A percentile compares a stretch with the other conserved stretches of the same genome.
Evolutionary conservation across 2,113 vertebrate species (phyloP).

Genomic region (Ovibos moschatus): DNA sequence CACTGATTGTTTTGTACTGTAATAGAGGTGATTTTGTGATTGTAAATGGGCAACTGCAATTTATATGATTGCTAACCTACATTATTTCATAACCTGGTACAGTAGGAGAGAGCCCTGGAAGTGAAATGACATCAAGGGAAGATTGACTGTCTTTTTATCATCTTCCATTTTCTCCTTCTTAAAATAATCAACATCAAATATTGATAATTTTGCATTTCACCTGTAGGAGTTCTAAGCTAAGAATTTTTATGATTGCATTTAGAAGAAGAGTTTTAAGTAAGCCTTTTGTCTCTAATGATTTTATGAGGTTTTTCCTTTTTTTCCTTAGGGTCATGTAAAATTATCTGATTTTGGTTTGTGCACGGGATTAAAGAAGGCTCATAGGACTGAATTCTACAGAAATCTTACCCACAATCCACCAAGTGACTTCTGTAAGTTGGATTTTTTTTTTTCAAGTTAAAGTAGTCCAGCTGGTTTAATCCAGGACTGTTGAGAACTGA

Average conservation of each 20-base stretch:
- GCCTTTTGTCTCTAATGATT: conserved; percentile 18
- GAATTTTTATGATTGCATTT: background rate
- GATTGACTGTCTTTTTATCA: background rate
- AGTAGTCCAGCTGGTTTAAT: background rate
- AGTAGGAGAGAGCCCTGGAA: background rate
- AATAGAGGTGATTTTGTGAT: background rate
- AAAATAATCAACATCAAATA: background rate
- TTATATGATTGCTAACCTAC: background rate
- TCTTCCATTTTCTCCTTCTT: background rate
- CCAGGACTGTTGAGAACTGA: background rate
- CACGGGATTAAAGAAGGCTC: conserved; percentile 98
- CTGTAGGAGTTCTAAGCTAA: background rate
- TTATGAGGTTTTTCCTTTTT: background rate
- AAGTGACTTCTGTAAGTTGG: conserved; percentile 96
- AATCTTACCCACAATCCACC: conserved; percentile 97
- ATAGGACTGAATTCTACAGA: conserved; percentile 98
- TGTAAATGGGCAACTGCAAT: background rate
- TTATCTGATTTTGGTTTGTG: conserved; percentile 98
- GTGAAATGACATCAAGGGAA: background rate
- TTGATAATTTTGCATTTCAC: background rate
- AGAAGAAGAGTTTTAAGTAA: conserved; percentile 12
- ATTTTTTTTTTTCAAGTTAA: conserved; percentile 22
- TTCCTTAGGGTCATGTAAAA: conserved; percentile 94
- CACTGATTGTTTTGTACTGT: background rate
- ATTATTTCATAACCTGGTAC: background rate